Base-by-base conservation (phyloP, 2,797 vertebrate species). In the Crenichthys baileyi region DNA sequence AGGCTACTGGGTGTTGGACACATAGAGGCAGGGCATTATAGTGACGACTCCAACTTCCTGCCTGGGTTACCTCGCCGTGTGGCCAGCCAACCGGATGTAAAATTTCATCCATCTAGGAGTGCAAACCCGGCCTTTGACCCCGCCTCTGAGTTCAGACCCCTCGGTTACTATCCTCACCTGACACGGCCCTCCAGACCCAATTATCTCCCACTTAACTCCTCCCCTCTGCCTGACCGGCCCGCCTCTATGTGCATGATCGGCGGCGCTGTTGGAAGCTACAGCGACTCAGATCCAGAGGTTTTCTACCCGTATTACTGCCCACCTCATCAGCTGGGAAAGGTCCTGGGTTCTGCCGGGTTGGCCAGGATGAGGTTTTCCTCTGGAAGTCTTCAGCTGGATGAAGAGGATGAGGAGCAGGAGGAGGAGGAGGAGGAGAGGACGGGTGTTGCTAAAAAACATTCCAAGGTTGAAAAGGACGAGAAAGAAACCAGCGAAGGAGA, bases 351-450 rank as follows among this genome's bases (percentile, higher is more conserved):
- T 0, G 89, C 94, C 0, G 96, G 97, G 36, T 80, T 95, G 77
- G 96, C 97, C 79, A 95, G 96, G 16, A 94, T 97, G 91, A 95
- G 96, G 46, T 94, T 97, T 72, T 98, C 98, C 77, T 98, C 97
- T 0, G 97, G 97, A 61, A 99, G 98, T 91, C 96, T 99, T 53
- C 98, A 99, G 73, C 94, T 98, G 78, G 96, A 97, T 0, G 97
- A 97, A 77, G 96, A 97, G 24, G 97, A 98, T 0, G 97, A 98
- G 44, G 93, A 72, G 31, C 87, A 91, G 16, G 93, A 91, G 50
- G 93, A 90, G 72, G 90, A 91, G 16, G 93, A 91, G 50, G 93
- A 90, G 72, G 90, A 90, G 18, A 89, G 56, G n/a, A n/a, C 24
- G n/a, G 67, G 24, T 46, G 67, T 76, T 20, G 74, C 12, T 18